These are phyloP conservation scores for Barypeithes pellucidus DNA, from an alignment of 2,888 invertebrate genomes.

Conservation along the genomic window DNA sequence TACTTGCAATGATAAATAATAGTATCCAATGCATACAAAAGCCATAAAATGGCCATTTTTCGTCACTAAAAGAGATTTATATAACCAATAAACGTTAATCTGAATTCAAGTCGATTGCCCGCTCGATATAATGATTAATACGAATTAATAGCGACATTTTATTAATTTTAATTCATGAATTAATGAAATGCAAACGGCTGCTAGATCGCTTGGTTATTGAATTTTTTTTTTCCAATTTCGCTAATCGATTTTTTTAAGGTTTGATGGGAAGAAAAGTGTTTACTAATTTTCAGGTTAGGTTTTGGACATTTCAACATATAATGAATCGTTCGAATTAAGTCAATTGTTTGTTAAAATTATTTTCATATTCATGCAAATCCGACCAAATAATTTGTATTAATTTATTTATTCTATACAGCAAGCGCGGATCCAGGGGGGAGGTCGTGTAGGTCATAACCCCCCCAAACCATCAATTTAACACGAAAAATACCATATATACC, in stretches of 20 bases:
- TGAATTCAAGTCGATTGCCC: conserved; percentile 32
- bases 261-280: no score
- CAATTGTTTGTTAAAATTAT: no score
- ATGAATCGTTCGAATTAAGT: no score
- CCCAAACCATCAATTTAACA: no score
- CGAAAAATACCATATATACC: no score
- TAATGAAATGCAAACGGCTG: conserved; percentile 42
- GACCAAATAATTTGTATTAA: no score
- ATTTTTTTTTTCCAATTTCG: conserved; percentile 9
- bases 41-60: conserved; percentile 43
- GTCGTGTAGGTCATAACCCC: no score
- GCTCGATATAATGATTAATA: conserved; percentile 27
- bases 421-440: no score
- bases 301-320: no score
- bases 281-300: no score
- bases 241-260: conserved; percentile 10
- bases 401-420: no score
- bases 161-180: conserved; percentile 48
- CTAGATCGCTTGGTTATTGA: conserved; percentile 39
- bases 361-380: no score
- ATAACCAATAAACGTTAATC: conserved; percentile 41
- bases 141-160: conserved; percentile 48
- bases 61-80: conserved; percentile 36
- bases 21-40: conserved; percentile 44
- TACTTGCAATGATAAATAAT: conserved; percentile 42